Percentiles rank a stretch among this genome's conserved stretches.
phyloP scores from a whole-genome alignment of 2,113 vertebrate genomes.

The Acanthochromis polyacanthus region DNA sequence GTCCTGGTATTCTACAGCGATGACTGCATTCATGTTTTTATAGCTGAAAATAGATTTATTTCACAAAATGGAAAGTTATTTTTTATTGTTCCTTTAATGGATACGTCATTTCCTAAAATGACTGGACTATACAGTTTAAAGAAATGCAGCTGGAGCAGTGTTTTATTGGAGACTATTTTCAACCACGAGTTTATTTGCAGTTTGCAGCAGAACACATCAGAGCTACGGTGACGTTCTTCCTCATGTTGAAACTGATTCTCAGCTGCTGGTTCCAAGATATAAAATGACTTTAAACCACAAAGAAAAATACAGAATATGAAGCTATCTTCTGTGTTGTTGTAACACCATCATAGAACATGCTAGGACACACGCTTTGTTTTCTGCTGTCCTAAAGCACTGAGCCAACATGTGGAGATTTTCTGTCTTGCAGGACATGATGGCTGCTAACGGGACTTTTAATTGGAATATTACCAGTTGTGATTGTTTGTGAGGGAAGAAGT shows the following conservation, averaged over 20 bases:
- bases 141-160: no score
- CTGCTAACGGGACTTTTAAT: slow-evolving; percentile 6
- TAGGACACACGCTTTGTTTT: neutral
- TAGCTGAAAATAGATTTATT: no score
- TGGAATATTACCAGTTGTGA: slow-evolving; percentile 15
- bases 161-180: neutral
- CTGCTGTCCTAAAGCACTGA: no score
- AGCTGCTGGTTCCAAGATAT: neutral
- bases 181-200: neutral
- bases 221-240: slow-evolving; percentile 1
- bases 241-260: neutral
- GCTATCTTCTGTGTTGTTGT: neutral
- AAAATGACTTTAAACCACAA: neutral
- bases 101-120: no score
- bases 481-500: slow-evolving; percentile 35
- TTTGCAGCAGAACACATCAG: neutral
- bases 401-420: neutral
- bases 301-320: neutral
- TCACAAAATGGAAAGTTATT: no score
- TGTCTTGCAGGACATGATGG: neutral
- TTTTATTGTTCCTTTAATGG: no score
- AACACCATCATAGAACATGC: neutral
- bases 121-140: no score
- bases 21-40: no score
- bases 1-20: no score